A percentile compares a stretch with the other conserved stretches of the same genome.
Conservation (phyloP, 2,113 vertebrate species). For the Oryzias melastigma region DNA sequence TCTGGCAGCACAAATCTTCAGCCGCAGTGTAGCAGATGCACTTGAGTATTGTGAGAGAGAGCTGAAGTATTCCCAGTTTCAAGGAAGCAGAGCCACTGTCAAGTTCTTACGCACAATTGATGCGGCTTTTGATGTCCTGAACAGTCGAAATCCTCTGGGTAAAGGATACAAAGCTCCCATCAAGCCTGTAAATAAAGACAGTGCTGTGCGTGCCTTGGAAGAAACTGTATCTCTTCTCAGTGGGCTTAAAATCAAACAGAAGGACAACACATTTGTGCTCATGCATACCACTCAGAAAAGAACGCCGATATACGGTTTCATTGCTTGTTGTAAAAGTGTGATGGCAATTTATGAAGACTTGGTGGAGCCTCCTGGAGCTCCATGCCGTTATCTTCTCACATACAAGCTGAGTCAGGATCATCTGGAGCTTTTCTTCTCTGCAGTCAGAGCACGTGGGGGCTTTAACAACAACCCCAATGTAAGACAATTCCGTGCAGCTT, state of each 20-base stretch:
- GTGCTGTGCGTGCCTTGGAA: neutral
- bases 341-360: neutral
- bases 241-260: neutral
- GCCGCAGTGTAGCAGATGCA: neutral
- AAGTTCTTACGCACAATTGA: neutral
- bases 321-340: neutral
- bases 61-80: neutral
- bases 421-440: neutral
- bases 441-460: neutral
- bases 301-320: neutral
- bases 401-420: conserved; percentile 2
- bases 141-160: neutral
- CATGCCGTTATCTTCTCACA: neutral
- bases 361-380: neutral
- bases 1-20: neutral
- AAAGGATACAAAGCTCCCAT: neutral
- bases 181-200: neutral
- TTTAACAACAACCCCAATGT: neutral
- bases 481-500: neutral
- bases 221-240: neutral
- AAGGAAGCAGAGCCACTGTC: neutral
- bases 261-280: neutral
- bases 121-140: conserved; percentile 7
- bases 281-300: neutral
- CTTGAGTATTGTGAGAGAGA: conserved; percentile 1